Conservation (phyloP, 23 tunicate genomes). For the Ascidia mentula region DNA sequence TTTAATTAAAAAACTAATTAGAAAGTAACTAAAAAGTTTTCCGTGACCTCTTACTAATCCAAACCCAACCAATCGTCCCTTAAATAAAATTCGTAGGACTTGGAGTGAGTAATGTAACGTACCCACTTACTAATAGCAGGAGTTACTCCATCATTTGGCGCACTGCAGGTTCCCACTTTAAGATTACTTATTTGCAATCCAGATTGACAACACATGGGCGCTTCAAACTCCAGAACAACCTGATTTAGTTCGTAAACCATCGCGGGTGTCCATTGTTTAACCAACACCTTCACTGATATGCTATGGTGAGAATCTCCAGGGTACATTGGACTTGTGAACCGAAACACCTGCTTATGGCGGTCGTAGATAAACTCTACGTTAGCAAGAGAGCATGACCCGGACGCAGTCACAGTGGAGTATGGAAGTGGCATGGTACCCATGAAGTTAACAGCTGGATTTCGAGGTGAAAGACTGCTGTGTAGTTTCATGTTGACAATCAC, state of each 20-base stretch:
- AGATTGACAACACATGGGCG: conserved; percentile 53
- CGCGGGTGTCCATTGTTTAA: conserved; percentile 39
- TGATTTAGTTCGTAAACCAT: conserved; percentile 24
- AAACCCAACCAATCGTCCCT: conserved; percentile 31
- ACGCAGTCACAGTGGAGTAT: conserved; percentile 6
- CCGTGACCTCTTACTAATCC: not conserved
- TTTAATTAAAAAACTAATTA: too few relatives aligned
- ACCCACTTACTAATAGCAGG: conserved; percentile 28
- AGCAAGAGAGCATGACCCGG: conserved; percentile 20
- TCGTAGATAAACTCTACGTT: conserved; percentile 30
- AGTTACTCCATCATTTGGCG: not conserved
- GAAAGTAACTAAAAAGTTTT: too few relatives aligned
- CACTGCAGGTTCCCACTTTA: conserved; percentile 18
- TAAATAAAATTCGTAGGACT: conserved; percentile 40
- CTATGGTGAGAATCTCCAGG: conserved; percentile 46
- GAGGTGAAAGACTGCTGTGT: conserved; percentile 32
- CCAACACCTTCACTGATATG: not conserved
- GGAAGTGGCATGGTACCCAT: conserved; percentile 34
- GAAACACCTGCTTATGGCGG: not conserved
- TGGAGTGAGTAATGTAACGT: conserved; percentile 27
- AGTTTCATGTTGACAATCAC: conserved; percentile 23
- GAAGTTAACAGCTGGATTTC: conserved; percentile 43
- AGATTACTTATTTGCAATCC: conserved; percentile 19
- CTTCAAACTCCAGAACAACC: conserved; percentile 39
- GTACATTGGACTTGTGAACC: conserved; percentile 25